Evolutionary conservation across 2,797 vertebrate species (phyloP), one percentile per base, ranked within the genome.

Genomic region (Masticophis lateralis): DNA sequence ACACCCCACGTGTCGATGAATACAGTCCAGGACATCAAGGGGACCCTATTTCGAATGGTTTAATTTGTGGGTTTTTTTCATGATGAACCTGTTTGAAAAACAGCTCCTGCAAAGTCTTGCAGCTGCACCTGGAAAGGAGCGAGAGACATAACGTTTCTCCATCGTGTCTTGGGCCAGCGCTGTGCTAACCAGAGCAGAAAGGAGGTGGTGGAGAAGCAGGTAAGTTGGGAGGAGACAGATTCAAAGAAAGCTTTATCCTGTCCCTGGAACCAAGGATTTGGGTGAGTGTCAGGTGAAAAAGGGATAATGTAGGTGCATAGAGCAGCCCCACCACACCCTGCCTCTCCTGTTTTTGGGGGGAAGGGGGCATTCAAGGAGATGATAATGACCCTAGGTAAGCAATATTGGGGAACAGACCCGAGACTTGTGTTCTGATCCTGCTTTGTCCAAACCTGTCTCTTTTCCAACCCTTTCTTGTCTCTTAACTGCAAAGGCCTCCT

Each of bases 161-260:
- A 0, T 4, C 3, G 74, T 10, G 37, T 43, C 74, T 10, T 4
- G 37, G 37, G 4, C 18, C 1, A 1, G 16, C 10, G 37, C 18
- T 43, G n/a, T n/a, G 66, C 9, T 47, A 9, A 22, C 28, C 14
- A 1, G 66, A 32, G 14, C 14, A 8, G 5, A 69, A 69, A n/a
- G n/a, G 13, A n/a, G n/a, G n/a, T 28, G 74, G 0, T 11, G 74
- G 74, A 79, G 8, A 47, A 79, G 37, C 74, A 79, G 74, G 37
- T 79, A 79, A 79, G 74, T 43, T 22, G 18, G 37, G 3, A 22
- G 20, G 74, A 79, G 0, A 20, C 74, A 47, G 37, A 5, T 22
- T 22, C 18, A 20, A 22, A 43, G 69, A 9, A 37, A 20, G 69
- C 32, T 59, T 51, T 5, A n/a, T 7, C 63, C 2, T 7, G 28